Evolutionary conservation across 37 sponge, comb jelly and placozoan genomes (phyloP).

Genomic region (Corticium candelabrum): DNA sequence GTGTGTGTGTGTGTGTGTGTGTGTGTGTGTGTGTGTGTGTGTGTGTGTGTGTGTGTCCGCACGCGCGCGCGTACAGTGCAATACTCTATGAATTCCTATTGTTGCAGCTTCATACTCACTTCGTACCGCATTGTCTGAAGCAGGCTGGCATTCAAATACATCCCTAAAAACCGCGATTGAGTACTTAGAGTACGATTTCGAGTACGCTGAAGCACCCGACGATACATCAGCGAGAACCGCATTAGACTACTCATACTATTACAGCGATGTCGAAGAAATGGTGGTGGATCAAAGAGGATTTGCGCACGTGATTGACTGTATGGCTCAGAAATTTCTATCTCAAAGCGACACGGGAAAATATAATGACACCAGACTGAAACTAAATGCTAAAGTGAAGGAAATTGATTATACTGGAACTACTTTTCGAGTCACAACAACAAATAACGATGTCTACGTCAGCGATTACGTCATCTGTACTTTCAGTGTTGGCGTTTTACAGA

Average conservation of each 20-base stretch:
- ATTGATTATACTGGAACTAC: slow-evolving; percentile 9
- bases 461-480: slow-evolving; percentile 7
- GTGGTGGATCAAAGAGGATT: slow-evolving; percentile 9
- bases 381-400: slow-evolving; percentile 13
- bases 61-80: no score
- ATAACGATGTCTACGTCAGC: background rate
- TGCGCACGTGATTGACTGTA: background rate
- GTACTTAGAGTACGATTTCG: background rate
- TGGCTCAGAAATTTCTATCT: slow-evolving; percentile 15
- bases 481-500: slow-evolving; percentile 17
- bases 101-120: background rate
- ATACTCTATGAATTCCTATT: no score
- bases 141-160: background rate
- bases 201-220: background rate
- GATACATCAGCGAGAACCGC: background rate
- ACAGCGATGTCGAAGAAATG: slow-evolving; percentile 5
- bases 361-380: slow-evolving; percentile 8
- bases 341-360: background rate
- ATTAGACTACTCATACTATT: background rate
- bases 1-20: no score
- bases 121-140: background rate
- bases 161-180: background rate
- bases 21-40: no score
- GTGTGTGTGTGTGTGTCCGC: no score
- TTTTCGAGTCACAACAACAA: slow-evolving; percentile 10